Base-by-base conservation (phyloP, 1,140 invertebrate genomes). In the Cecropterus lyciades region DNA sequence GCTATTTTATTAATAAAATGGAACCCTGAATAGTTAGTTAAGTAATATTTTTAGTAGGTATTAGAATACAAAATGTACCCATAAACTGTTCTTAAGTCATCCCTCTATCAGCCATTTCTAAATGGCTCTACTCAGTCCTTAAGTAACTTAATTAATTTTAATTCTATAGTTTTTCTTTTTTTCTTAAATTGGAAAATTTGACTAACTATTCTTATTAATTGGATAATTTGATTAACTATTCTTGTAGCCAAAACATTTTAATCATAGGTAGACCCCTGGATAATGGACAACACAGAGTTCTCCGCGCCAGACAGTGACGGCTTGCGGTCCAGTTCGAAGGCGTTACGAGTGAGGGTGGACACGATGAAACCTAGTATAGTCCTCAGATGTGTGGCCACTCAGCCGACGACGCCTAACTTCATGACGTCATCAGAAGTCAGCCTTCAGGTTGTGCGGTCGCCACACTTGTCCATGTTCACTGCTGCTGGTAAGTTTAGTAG, bases 381-480 rank as follows among this genome's bases (percentile, higher is more conserved):
- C 2, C 65, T 87, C 0, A 77, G 84, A 3, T 91, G 88, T 49
- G 86, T 87, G 24, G 88, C 88, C 24, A 86, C 79, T 14, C 81
- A 89, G 62, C 85, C 88, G 5, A 77, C 73, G 24, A 70, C 77
- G 57, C 88, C 88, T 0, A 77, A 82, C 10, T 88, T 83, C 52
- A 69, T 72, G 11, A 72, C 84, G 20, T 79, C 84, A 2, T 71
- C 84, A 0, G 85, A 87, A 27, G 72, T 76, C 9, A 87, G 70
- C 14, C 60, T 91, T 0, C 59, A 79, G 11, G 73, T 89, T 5
- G 85, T 82, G 7, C 62, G 82, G 20, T 87, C 86, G 10, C 88
- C 88, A 11, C 84, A 89, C 69, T 60, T 89, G 11, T 88, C 84
- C 20, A 87, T 86, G 84, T 91, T 89, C 56, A 91, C 83, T 55